Evolutionary conservation across 2,888 invertebrate species (phyloP).

Genomic region (Acleris emargana): DNA sequence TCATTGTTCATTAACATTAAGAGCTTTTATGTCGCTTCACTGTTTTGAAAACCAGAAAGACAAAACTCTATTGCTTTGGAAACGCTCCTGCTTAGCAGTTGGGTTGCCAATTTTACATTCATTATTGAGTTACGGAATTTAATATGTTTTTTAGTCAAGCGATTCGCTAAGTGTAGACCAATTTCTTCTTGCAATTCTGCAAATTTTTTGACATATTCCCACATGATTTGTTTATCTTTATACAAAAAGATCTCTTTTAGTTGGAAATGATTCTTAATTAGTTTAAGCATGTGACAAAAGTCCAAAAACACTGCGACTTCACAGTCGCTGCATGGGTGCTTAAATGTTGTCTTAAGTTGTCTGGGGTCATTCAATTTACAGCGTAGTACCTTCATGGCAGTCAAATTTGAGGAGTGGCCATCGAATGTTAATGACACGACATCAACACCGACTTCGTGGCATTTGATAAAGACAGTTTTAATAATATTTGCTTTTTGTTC

Average conservation of each 20-base stretch:
- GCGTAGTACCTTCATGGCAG: slow-evolving; percentile 38
- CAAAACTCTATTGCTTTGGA: slow-evolving; percentile 36
- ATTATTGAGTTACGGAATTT: slow-evolving; percentile 40
- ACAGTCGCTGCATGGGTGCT: slow-evolving; percentile 26
- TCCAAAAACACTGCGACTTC: slow-evolving; percentile 42
- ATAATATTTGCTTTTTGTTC: slow-evolving; percentile 40
- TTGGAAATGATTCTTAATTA: slow-evolving; percentile 38
- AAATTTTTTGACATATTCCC: slow-evolving; percentile 37
- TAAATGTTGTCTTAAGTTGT: slow-evolving; percentile 35
- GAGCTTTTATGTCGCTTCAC: slow-evolving; percentile 36
- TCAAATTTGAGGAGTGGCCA: slow-evolving; percentile 39
- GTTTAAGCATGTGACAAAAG: slow-evolving; percentile 40
- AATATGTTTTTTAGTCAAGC: slow-evolving; percentile 32
- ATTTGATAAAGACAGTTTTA: slow-evolving; percentile 38
- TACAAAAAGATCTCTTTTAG: slow-evolving; percentile 13
- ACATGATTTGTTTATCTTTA: slow-evolving; percentile 19
- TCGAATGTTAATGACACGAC: slow-evolving; percentile 43
- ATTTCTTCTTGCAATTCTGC: slow-evolving; percentile 35
- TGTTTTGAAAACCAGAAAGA: slow-evolving; percentile 31
- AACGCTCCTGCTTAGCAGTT: slow-evolving; percentile 41
- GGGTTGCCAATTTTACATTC: slow-evolving; percentile 42
- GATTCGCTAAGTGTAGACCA: slow-evolving; percentile 38
- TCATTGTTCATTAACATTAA: slow-evolving; percentile 36
- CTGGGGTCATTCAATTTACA: slow-evolving; percentile 33
- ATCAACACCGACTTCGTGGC: slow-evolving; percentile 39